These are phyloP conservation scores for Gadus chalcogrammus DNA, from an alignment of 2,113 vertebrate genomes.

Conservation along the genomic window DNA sequence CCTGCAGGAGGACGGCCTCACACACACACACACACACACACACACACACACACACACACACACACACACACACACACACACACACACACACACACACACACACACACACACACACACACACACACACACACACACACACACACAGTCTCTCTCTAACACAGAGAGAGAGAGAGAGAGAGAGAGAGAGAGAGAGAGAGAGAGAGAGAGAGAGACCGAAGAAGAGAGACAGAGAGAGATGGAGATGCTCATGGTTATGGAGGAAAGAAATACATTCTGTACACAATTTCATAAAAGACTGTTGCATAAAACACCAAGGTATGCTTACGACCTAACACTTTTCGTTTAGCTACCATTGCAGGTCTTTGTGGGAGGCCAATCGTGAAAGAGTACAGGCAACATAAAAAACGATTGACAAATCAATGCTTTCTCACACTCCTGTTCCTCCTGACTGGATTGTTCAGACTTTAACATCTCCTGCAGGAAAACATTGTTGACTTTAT, in stretches of 20 bases:
- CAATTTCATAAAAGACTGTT: too few relatives aligned
- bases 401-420: too few relatives aligned
- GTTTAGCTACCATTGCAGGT: background rate
- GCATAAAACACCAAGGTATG: too few relatives aligned
- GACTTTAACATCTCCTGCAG: too few relatives aligned
- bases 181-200: background rate
- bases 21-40: background rate
- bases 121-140: conserved; percentile 2
- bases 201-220: background rate
- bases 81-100: background rate
- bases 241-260: background rate
- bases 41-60: background rate
- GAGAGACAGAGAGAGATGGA: background rate
- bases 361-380: background rate
- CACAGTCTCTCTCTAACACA: background rate
- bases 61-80: background rate
- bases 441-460: too few relatives aligned
- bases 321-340: too few relatives aligned
- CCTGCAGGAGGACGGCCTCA: background rate
- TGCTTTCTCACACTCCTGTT: too few relatives aligned
- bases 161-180: background rate
- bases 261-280: too few relatives aligned
- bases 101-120: conserved; percentile 7
- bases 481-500: too few relatives aligned
- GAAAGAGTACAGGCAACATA: too few relatives aligned